phyloP scores from a whole-genome alignment of 2,797 vertebrate species.

The Malacoraja senta region DNA sequence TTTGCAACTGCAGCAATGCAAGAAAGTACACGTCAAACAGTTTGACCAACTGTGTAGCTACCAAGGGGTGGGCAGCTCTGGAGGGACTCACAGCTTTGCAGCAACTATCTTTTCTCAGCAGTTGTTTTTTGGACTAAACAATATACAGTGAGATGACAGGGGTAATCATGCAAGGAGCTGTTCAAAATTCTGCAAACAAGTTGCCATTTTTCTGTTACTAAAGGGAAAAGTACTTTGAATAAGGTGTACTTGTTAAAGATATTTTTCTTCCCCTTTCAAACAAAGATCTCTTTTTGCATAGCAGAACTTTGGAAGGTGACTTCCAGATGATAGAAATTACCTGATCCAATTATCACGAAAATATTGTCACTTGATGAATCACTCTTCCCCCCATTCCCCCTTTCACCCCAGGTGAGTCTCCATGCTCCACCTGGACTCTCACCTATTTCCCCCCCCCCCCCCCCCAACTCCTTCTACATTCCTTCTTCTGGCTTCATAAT shows the following conservation, averaged over 20 bases:
- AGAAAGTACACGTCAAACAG: background rate
- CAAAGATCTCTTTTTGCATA: background rate
- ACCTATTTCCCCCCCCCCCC: no score
- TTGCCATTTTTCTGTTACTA: background rate
- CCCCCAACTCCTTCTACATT: no score
- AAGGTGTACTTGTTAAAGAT: background rate
- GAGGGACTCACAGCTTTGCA: background rate
- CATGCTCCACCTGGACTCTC: no score
- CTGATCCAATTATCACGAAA: background rate
- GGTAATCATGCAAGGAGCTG: background rate
- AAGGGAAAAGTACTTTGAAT: background rate
- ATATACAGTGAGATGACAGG: background rate
- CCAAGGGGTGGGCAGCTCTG: background rate
- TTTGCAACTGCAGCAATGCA: background rate
- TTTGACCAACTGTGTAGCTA: background rate
- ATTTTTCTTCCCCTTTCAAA: background rate
- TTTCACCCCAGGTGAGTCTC: no score
- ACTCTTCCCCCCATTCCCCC: no score
- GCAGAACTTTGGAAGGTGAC: background rate
- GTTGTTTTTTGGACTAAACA: background rate
- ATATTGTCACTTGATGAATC: background rate
- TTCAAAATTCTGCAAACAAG: background rate
- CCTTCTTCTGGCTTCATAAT: no score
- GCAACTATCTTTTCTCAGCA: background rate
- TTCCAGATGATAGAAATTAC: background rate